Conservation (phyloP, 2,797 vertebrate genomes). For the Microchirus variegatus region DNA sequence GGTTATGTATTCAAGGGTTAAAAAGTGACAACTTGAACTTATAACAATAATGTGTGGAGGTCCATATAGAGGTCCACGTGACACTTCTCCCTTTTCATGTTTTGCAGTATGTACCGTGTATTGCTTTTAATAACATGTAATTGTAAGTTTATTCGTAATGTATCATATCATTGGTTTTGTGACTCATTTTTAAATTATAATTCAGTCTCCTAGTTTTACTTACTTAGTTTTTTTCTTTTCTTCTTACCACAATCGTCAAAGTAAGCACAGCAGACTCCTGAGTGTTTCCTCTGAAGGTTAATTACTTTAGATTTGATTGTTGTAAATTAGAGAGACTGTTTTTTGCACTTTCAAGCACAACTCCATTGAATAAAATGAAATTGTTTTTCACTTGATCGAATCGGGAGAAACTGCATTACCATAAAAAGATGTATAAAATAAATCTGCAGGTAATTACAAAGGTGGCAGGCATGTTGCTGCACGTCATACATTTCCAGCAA, state of each 20-base stretch:
- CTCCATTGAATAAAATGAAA: neutral
- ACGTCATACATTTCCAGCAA: slow-evolving; percentile 12
- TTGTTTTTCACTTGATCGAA: neutral
- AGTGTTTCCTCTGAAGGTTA: neutral
- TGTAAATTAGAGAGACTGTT: neutral
- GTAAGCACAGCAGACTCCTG: neutral
- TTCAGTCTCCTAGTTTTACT: slow-evolving; percentile 9
- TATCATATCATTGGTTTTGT: neutral
- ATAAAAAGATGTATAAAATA: slow-evolving; percentile 1
- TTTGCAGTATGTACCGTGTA: too few relatives aligned
- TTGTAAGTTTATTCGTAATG: too few relatives aligned
- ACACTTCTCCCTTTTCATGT: too few relatives aligned
- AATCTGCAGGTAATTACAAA: slow-evolving; percentile 12
- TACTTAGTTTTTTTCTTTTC: neutral
- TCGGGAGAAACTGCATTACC: slow-evolving; percentile 6
- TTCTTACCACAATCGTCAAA: neutral
- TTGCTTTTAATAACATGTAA: too few relatives aligned
- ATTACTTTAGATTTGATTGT: slow-evolving; percentile 1
- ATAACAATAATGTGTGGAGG: too few relatives aligned
- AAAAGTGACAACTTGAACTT: too few relatives aligned
- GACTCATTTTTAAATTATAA: neutral
- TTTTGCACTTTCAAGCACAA: too few relatives aligned
- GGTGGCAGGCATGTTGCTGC: neutral
- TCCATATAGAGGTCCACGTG: too few relatives aligned
- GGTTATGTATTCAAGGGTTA: too few relatives aligned